Base-by-base conservation (phyloP, 2,113 vertebrate species). In the Rhizomys pruinosus region DNA sequence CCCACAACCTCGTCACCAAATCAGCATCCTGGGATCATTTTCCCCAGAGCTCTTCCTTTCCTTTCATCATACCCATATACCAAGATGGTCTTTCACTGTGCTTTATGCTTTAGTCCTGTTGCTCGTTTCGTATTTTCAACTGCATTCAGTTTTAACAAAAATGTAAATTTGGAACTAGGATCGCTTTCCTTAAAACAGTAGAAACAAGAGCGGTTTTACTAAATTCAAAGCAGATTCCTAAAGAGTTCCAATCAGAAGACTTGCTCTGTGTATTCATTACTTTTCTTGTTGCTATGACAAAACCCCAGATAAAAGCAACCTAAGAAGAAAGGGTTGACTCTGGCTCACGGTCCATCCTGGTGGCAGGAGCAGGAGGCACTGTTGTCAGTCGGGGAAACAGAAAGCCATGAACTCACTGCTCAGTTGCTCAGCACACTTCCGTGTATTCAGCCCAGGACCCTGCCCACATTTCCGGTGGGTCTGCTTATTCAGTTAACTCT, bases 131-230 rank as follows among this genome's bases (percentile, higher is more conserved):
- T 79, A 20, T 90, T 66, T 94, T 84, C 2, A 77, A 61, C 72
- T 25, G 27, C 20, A 81, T 86, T 93, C 20, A 32, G 11, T 69
- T 72, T 89, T 74, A 91, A 76, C 7, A 44, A 82, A 87, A 37
- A n/a, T 79, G 94, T 91, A 63, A 66, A 72, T 55, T 78, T 44
- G 74, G 84, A 87, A 25, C 52, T 42, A 16, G 17, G 79, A 71
- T 73, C 47, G 8, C 68, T 89, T 93, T 79, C 32, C 52, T 84
- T 47, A 82, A 89, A 78, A 37, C 0, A 61, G 23, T 73, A 59
- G 55, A 89, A 94, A 74, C 1, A n/a, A 64, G 74, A 77, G 39
- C 8, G 44, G 23, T 64, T n/a, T n/a, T 29, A 68, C 12, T 59
- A 59, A 84, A 86, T 87, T 95, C 44, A 72, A 47, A 47, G 15